phyloP scores from a whole-genome alignment of 2,113 vertebrate genomes.

The Caranx ignobilis region DNA sequence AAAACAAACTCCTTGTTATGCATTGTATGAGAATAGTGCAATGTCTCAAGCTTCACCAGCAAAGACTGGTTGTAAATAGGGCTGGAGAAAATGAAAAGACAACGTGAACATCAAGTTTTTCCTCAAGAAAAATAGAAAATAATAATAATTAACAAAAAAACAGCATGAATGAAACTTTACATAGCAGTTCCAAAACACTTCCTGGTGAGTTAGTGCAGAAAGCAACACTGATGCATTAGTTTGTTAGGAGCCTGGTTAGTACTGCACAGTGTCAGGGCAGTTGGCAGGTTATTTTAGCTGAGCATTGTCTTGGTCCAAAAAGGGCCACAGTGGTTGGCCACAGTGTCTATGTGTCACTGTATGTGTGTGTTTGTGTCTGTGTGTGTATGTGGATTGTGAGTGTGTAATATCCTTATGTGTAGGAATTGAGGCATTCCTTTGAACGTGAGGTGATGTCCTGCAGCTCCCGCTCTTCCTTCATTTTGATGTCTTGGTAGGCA shows the following conservation, averaged over 20 bases:
- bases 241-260: conserved; percentile 90
- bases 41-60: conserved; percentile 74
- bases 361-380: conserved; percentile 31
- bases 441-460: conserved; percentile 98
- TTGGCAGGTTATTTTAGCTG: conserved; percentile 88
- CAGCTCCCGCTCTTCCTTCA: conserved; percentile 99
- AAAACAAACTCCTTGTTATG: conserved; percentile 44
- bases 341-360: conserved; percentile 29
- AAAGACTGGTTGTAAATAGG: conserved; percentile 39
- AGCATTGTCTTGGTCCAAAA: conserved; percentile 84
- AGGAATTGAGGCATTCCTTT: conserved; percentile 99
- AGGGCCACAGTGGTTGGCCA: conserved; percentile 53
- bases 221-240: conserved; percentile 86
- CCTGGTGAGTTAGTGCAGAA: conserved; percentile 86
- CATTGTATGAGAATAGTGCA: conserved; percentile 74
- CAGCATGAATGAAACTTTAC: conserved; percentile 47
- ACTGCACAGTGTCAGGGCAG: conserved; percentile 84
- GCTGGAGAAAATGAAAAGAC: conserved; percentile 36
- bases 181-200: conserved; percentile 77
- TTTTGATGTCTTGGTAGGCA: conserved; percentile 99
- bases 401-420: conserved; percentile 88
- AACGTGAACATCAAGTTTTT: conserved; percentile 29
- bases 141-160: conserved; percentile 42
- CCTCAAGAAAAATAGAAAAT: conserved; percentile 35
- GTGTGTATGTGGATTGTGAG: conserved; percentile 10